Percentiles rank a stretch among this genome's conserved stretches.
Evolutionary conservation across 2,888 invertebrate genomes (phyloP).

Genomic region (Leptopilina syphax): DNA sequence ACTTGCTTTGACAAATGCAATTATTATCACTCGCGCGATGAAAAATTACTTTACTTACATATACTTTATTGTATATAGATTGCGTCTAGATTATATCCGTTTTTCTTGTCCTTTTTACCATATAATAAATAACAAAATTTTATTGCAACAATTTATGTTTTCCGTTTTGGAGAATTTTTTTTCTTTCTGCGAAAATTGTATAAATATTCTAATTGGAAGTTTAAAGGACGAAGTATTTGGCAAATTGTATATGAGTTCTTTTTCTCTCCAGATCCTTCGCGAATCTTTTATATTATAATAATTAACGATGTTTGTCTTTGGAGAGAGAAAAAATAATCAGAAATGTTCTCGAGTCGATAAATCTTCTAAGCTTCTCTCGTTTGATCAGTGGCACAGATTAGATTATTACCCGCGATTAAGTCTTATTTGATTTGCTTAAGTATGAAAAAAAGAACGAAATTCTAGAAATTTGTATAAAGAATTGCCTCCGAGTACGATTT

Average conservation of each 20-base stretch:
- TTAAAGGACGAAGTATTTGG: neutral
- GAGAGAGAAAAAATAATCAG: neutral
- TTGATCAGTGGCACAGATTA: constrained; percentile 5
- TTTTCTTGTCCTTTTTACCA: constrained; percentile 55
- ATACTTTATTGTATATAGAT: neutral
- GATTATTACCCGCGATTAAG: constrained; percentile 22
- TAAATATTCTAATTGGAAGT: too few relatives aligned
- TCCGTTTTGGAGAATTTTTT: too few relatives aligned
- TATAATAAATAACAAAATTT: too few relatives aligned
- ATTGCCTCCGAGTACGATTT: neutral
- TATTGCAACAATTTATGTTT: too few relatives aligned
- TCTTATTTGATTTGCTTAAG: constrained; percentile 28
- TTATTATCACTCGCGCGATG: constrained; percentile 8
- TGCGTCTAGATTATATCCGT: neutral
- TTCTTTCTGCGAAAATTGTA: too few relatives aligned
- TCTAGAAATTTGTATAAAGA: constrained; percentile 16
- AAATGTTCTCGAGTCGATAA: constrained; percentile 16
- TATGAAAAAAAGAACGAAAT: constrained; percentile 7
- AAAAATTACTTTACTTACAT: constrained; percentile 1
- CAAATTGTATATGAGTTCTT: neutral
- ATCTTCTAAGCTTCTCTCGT: constrained; percentile 16
- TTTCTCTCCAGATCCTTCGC: neutral
- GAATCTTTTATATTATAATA: constrained; percentile 1
- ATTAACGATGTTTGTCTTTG: constrained; percentile 28
- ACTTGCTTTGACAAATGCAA: constrained; percentile 11